Conservation (phyloP, 2,797 vertebrate species). For the Catamblyrhynchus diadema region DNA sequence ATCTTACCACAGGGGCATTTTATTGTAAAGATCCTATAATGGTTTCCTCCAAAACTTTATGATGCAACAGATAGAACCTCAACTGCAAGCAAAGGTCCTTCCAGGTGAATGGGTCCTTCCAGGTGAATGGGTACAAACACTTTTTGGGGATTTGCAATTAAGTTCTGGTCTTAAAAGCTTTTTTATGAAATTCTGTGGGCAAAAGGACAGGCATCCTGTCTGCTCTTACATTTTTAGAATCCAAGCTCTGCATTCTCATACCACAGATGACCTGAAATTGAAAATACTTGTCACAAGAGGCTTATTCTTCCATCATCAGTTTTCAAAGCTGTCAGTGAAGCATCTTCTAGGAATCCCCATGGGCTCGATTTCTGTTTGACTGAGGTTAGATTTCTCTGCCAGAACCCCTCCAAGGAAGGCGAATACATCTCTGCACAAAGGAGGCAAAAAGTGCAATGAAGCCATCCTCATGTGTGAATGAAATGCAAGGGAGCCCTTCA, state of each 20-base stretch:
- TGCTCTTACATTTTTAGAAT: not conserved
- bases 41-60: not conserved
- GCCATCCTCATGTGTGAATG: accelerated
- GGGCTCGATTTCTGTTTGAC: not conserved
- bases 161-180: not conserved
- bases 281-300: not conserved
- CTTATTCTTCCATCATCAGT: not conserved
- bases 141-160: not conserved
- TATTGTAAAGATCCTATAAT: not conserved
- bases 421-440: not conserved
- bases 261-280: not conserved
- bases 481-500: not conserved
- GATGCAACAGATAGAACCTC: not conserved
- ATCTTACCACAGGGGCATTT: not conserved
- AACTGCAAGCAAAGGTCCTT: not conserved
- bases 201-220: not conserved
- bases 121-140: not conserved
- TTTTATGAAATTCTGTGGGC: not conserved
- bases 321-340: not conserved
- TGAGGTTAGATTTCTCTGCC: not conserved
- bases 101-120: not conserved
- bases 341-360: not conserved
- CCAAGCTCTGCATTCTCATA: not conserved
- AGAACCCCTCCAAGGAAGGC: not conserved
- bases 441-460: not conserved